Evolutionary conservation across 2,888 invertebrate species (phyloP).

Genomic region (Mythimna impura): DNA sequence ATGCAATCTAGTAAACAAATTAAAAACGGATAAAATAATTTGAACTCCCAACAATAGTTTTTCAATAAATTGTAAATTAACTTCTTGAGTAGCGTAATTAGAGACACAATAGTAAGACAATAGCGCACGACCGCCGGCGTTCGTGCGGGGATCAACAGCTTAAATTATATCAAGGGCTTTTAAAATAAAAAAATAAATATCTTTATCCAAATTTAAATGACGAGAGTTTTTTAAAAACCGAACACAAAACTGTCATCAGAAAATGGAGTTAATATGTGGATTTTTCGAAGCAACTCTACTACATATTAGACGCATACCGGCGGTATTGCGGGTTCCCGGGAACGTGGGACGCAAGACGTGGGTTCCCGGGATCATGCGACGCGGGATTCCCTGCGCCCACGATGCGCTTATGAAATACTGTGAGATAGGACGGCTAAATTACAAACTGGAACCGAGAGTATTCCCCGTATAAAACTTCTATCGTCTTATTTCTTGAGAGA

Average conservation of each 20-base stretch:
- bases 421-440: neutral
- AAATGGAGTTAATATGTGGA: neutral
- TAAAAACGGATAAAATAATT: neutral
- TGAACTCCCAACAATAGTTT: neutral
- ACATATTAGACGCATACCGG: neutral
- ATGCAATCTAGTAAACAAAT: neutral
- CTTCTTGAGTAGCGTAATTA: too few species aligned
- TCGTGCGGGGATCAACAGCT: too few species aligned
- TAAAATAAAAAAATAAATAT: too few species aligned
- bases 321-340: neutral
- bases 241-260: neutral
- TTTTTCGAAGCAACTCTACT: neutral
- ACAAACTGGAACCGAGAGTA: neutral
- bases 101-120: too few species aligned
- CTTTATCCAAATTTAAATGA: neutral
- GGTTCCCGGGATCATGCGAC: neutral
- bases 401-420: neutral
- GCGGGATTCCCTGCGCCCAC: neutral
- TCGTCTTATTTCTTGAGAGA: neutral
- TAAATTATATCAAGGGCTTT: too few species aligned
- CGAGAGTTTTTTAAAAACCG: neutral
- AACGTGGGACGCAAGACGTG: neutral
- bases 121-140: too few species aligned
- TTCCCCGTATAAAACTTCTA: neutral
- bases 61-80: too few species aligned